A percentile compares a stretch with the other conserved stretches of the same genome.
These are phyloP conservation scores for Trichomycterus rosablanca DNA, from an alignment of 2,113 vertebrate genomes.

Conservation along the genomic window DNA sequence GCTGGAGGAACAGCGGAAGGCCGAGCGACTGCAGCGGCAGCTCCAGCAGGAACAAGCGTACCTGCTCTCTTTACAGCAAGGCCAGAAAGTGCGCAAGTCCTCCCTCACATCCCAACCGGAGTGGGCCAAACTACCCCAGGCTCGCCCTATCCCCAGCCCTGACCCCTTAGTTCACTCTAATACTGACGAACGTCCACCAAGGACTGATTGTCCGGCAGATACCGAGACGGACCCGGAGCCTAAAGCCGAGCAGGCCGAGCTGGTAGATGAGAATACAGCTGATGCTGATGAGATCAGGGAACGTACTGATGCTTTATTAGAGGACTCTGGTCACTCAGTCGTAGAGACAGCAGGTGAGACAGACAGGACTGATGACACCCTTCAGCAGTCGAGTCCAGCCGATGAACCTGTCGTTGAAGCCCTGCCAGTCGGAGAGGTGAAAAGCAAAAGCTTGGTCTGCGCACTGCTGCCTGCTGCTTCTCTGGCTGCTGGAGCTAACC, in stretches of 20 bases:
- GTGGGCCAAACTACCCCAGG: conserved; percentile 33
- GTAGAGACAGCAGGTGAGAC: not conserved
- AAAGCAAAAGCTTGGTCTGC: conserved; percentile 12
- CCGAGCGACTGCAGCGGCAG: conserved; percentile 89
- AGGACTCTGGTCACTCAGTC: conserved; percentile 7
- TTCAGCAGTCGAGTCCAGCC: conserved; percentile 12
- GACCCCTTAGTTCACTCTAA: not conserved
- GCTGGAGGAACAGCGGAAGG: conserved; percentile 93
- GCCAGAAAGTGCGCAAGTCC: conserved; percentile 21
- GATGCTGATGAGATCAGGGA: conserved; percentile 14
- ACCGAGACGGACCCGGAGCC: not conserved
- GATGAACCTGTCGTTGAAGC: conserved; percentile 36
- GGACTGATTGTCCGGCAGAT: not conserved
- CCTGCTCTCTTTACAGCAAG: conserved; percentile 86
- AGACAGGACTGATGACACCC: conserved; percentile 7
- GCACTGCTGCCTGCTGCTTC: conserved; percentile 25
- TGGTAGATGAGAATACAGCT: conserved; percentile 1
- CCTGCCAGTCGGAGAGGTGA: conserved; percentile 83
- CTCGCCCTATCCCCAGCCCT: conserved; percentile 11
- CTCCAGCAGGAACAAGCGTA: conserved; percentile 95
- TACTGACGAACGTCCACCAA: not conserved
- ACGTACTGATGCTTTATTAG: not conserved
- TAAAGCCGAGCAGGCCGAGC: not conserved
- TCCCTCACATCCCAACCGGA: conserved; percentile 26
- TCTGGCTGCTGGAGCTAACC: conserved; percentile 32